Percentiles rank a stretch among this genome's conserved stretches.
phyloP scores from a whole-genome alignment of 2,888 invertebrate genomes.

The Oscheius onirici region DNA sequence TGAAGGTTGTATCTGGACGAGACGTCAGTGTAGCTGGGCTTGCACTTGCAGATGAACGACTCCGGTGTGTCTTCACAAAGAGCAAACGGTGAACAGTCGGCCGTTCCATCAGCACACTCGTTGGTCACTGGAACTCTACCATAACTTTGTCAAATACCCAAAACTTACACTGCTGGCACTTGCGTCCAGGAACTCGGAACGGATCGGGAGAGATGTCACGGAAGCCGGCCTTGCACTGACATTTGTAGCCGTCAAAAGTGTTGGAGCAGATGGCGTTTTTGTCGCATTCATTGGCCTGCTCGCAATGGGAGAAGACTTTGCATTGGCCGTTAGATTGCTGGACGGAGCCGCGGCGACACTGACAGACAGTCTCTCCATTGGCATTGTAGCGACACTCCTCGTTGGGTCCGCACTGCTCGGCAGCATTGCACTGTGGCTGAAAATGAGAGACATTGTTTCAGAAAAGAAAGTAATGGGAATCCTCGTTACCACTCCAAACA shows the following conservation, averaged over 20 bases:
- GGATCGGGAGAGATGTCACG: slow-evolving; percentile 63
- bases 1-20: slow-evolving; percentile 58
- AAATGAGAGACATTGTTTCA: not conserved
- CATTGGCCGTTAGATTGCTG: slow-evolving; percentile 54
- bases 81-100: slow-evolving; percentile 63
- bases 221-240: slow-evolving; percentile 63
- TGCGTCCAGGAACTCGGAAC: slow-evolving; percentile 58
- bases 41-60: slow-evolving; percentile 57
- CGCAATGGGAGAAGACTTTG: slow-evolving; percentile 63
- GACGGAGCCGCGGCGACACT: slow-evolving; percentile 55
- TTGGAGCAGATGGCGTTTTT: slow-evolving; percentile 66
- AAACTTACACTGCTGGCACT: slow-evolving; percentile 55
- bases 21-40: slow-evolving; percentile 59
- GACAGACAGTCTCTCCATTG: slow-evolving; percentile 50
- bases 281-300: slow-evolving; percentile 61
- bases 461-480: not conserved
- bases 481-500: not conserved
- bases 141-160: not conserved
- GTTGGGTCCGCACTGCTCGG: slow-evolving; percentile 49
- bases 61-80: slow-evolving; percentile 58
- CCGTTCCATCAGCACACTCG: slow-evolving; percentile 63
- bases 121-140: slow-evolving; percentile 50
- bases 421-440: slow-evolving; percentile 53
- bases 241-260: slow-evolving; percentile 61
- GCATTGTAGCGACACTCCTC: slow-evolving; percentile 61